Percentiles rank a stretch among this genome's conserved stretches.
Conservation (phyloP, 1,140 invertebrate species). For the Bacillus rossius region DNA sequence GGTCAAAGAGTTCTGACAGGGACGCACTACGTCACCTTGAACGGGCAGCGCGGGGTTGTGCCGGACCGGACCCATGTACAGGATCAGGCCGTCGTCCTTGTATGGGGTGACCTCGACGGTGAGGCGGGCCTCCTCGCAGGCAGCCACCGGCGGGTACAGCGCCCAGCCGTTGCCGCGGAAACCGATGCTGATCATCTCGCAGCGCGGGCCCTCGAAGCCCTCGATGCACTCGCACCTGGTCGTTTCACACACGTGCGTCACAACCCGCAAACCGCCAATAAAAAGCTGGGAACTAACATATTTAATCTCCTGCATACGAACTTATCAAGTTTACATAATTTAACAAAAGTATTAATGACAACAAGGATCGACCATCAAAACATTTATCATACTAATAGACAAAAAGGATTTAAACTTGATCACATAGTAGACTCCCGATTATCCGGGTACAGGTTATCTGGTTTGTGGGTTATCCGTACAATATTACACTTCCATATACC, state of each 20-base stretch:
- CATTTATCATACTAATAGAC: no score
- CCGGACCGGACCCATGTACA: conserved; percentile 84
- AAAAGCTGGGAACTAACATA: background rate
- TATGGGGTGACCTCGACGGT: conserved; percentile 73
- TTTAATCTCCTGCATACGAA: no score
- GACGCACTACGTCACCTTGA: no score
- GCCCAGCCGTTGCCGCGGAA: conserved; percentile 86
- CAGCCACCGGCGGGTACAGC: conserved; percentile 74
- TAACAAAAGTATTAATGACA: background rate
- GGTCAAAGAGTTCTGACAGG: no score
- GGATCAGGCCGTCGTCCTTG: conserved; percentile 70
- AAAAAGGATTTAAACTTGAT: no score
- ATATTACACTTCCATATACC: no score
- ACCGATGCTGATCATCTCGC: conserved; percentile 80
- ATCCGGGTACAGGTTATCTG: no score
- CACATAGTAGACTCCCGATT: no score
- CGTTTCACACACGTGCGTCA: background rate
- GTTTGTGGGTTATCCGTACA: no score
- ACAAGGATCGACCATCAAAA: no score
- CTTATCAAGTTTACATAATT: background rate
- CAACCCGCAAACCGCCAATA: background rate
- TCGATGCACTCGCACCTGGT: conserved; percentile 53
- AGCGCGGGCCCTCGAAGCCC: conserved; percentile 80
- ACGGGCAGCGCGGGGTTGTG: conserved; percentile 53
- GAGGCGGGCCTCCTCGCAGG: conserved; percentile 69